Percentiles rank a stretch among this genome's conserved stretches.
phyloP scores from a whole-genome alignment of 2,797 vertebrate species.

The Tolypeutes matacus region DNA sequence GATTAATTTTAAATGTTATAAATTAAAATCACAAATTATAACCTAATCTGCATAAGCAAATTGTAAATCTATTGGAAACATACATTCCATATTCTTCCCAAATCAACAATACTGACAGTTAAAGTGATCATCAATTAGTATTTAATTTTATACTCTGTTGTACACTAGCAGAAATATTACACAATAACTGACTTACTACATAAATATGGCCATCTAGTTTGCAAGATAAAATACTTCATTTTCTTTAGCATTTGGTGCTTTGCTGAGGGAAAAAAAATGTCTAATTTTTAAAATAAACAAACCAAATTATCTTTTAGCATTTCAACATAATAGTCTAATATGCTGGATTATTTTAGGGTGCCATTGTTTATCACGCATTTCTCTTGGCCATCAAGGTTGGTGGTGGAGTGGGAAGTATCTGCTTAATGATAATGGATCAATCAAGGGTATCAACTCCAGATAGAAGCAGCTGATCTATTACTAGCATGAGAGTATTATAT shows the following conservation, averaged over 20 bases:
- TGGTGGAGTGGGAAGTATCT: not conserved
- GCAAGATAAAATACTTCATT: constrained; percentile 15
- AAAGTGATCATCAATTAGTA: constrained; percentile 53
- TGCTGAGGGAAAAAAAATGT: constrained; percentile 11
- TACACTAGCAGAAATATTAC: constrained; percentile 5
- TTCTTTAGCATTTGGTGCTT: constrained; percentile 39
- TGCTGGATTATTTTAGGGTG: not conserved
- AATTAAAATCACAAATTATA: constrained; percentile 57
- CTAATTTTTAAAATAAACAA: constrained; percentile 54
- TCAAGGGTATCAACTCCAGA: not conserved
- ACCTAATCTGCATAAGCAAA: constrained; percentile 25
- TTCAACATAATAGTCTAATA: constrained; percentile 49
- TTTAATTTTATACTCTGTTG: not conserved
- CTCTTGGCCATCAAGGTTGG: not conserved
- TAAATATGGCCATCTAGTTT: constrained; percentile 24
- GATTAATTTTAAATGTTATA: constrained; percentile 40
- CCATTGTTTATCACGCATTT: not conserved
- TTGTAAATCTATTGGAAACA: constrained; percentile 20
- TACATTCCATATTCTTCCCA: constrained; percentile 27
- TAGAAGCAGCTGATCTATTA: not conserved
- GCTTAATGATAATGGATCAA: not conserved
- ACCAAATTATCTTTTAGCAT: constrained; percentile 42
- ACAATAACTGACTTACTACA: not conserved
- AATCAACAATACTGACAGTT: constrained; percentile 36
- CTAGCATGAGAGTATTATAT: not conserved